phyloP scores from a whole-genome alignment of 2,888 invertebrate genomes.

The Drosophila borealis region DNA sequence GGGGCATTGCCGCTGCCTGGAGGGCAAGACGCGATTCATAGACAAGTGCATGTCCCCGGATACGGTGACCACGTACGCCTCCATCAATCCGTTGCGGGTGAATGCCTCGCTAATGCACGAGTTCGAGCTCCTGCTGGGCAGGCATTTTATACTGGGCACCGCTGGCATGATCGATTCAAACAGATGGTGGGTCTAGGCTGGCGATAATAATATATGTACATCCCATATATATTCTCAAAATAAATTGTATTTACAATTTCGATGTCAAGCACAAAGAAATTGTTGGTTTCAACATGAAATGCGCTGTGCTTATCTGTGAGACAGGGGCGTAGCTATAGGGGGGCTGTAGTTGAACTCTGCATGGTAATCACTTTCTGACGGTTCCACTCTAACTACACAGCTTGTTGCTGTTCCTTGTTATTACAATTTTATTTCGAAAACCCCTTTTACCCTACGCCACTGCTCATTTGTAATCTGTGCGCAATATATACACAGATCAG shows the following conservation, averaged over 20 bases:
- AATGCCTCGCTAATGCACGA: constrained; percentile 77
- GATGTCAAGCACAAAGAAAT: constrained; percentile 53
- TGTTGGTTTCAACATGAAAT: constrained; percentile 23
- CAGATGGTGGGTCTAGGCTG: constrained; percentile 54
- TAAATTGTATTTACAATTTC: constrained; percentile 21
- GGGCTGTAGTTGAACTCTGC: neutral
- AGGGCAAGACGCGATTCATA: constrained; percentile 79
- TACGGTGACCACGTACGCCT: constrained; percentile 81
- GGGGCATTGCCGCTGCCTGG: constrained; percentile 78
- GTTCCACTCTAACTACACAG: neutral
- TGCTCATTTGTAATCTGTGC: constrained; percentile 4
- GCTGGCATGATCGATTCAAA: constrained; percentile 27
- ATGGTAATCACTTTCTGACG: neutral
- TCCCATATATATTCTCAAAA: constrained; percentile 3
- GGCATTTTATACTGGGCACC: constrained; percentile 68
- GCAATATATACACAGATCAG: constrained; percentile 11
- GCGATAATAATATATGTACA: constrained; percentile 25
- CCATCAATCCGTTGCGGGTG: constrained; percentile 67
- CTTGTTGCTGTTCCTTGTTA: neutral
- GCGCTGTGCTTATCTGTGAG: constrained; percentile 51
- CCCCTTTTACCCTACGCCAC: constrained; percentile 7
- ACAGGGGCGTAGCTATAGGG: constrained; percentile 10
- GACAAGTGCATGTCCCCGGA: constrained; percentile 81
- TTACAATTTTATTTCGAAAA: neutral
- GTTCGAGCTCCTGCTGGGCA: constrained; percentile 78